phyloP scores from a whole-genome alignment of 2,113 vertebrate genomes.

The Phaethon lepturus region DNA sequence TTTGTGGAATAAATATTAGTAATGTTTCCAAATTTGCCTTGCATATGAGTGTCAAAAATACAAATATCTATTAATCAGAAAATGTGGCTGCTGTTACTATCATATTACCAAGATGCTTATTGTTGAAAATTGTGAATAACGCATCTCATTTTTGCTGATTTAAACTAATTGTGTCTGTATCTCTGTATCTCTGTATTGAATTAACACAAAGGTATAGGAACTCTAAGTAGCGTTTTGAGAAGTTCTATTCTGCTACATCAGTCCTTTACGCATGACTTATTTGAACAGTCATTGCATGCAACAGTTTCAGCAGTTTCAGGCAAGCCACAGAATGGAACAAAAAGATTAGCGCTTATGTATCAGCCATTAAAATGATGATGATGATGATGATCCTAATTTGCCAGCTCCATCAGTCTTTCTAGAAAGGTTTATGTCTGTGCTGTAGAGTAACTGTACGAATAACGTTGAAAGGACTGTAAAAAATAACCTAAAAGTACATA shows the following conservation, averaged over 20 bases:
- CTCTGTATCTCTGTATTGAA: not conserved
- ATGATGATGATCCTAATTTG: slow-evolving; percentile 19
- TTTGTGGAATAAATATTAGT: slow-evolving; percentile 3
- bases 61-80: not conserved
- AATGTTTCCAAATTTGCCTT: slow-evolving; percentile 26
- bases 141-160: not conserved
- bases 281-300: not conserved
- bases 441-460: slow-evolving; percentile 11
- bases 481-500: not conserved
- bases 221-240: not conserved
- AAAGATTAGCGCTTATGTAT: not conserved
- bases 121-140: not conserved
- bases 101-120: not conserved
- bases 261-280: not conserved
- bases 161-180: not conserved
- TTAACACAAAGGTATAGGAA: not conserved
- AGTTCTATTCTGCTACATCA: not conserved
- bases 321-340: not conserved
- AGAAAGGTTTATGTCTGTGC: slow-evolving; percentile 18
- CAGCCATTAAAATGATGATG: slow-evolving; percentile 4
- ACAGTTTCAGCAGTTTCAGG: not conserved
- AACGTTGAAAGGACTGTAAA: not conserved
- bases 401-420: slow-evolving; percentile 11
- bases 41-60: not conserved
- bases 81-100: not conserved